Evolutionary conservation across 1,140 invertebrate genomes (phyloP).

Genomic region (Cyphomyrmex costatus): DNA sequence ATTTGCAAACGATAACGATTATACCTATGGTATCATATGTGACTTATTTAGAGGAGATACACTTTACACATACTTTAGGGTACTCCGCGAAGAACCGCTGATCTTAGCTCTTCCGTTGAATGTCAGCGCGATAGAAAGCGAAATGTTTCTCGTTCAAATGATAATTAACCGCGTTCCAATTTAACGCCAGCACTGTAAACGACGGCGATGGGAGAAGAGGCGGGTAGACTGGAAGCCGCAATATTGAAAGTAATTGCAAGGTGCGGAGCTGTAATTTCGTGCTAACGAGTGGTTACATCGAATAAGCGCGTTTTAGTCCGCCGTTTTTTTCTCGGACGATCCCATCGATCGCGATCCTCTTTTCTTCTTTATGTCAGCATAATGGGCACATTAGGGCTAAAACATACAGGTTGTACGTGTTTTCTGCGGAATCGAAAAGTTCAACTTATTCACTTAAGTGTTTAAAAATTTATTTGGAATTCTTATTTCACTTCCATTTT

Average conservation of each 20-base stretch:
- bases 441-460: neutral
- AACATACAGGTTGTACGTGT: neutral
- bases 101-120: constrained; percentile 30
- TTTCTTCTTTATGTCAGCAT: neutral
- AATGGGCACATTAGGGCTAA: neutral
- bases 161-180: constrained; percentile 63
- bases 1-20: neutral
- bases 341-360: neutral
- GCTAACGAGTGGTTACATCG: constrained; percentile 43
- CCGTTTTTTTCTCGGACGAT: neutral
- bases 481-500: neutral
- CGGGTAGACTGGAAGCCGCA: constrained; percentile 1
- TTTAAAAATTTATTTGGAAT: neutral
- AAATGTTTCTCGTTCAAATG: constrained; percentile 53
- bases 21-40: neutral
- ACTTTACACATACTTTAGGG: neutral
- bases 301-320: constrained; percentile 51
- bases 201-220: neutral
- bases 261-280: constrained; percentile 39
- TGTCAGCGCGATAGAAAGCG: constrained; percentile 45
- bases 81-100: neutral
- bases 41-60: neutral
- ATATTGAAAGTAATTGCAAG: constrained; percentile 60
- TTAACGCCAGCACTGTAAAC: constrained; percentile 49
- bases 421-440: neutral